Conservation (phyloP, 2,888 invertebrate species). For the Limulus polyphemus region DNA sequence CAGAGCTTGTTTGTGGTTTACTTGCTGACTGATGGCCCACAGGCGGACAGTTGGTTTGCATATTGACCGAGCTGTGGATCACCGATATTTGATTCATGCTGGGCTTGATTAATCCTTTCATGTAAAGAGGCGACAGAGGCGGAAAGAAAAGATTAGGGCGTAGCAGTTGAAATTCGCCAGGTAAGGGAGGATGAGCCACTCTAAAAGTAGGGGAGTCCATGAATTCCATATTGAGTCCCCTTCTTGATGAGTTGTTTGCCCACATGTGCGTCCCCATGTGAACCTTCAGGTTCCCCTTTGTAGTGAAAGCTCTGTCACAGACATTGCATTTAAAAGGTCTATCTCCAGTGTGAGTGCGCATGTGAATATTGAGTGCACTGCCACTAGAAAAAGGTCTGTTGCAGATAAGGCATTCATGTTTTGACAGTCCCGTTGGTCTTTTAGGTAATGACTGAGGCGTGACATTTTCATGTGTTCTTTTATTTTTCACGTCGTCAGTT, state of each 20-base stretch:
- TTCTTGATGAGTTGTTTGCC: slow-evolving; percentile 83
- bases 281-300: slow-evolving; percentile 86
- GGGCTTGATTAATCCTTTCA: slow-evolving; percentile 15
- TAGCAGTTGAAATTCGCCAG: slow-evolving; percentile 15
- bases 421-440: slow-evolving; percentile 36
- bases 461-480: background rate
- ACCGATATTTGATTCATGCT: slow-evolving; percentile 23
- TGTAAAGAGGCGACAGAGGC: slow-evolving; percentile 11
- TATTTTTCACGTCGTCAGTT: slow-evolving; percentile 1
- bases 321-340: slow-evolving; percentile 92
- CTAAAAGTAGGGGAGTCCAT: slow-evolving; percentile 56
- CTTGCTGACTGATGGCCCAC: no score
- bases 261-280: slow-evolving; percentile 98
- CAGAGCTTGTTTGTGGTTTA: no score
- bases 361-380: slow-evolving; percentile 95
- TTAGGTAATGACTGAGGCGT: slow-evolving; percentile 6
- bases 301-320: slow-evolving; percentile 91
- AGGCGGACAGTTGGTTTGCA: no score
- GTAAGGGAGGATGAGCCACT: slow-evolving; percentile 10
- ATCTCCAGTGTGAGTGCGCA: slow-evolving; percentile 97
- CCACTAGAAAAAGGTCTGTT: slow-evolving; percentile 97
- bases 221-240: slow-evolving; percentile 79
- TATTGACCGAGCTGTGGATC: slow-evolving; percentile 9
- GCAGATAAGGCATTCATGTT: slow-evolving; percentile 93
- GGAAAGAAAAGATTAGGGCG: slow-evolving; percentile 12